A percentile compares a stretch with the other conserved stretches of the same genome.
phyloP scores from a whole-genome alignment of 1,140 invertebrate species.

The Zaprionus taronus region DNA sequence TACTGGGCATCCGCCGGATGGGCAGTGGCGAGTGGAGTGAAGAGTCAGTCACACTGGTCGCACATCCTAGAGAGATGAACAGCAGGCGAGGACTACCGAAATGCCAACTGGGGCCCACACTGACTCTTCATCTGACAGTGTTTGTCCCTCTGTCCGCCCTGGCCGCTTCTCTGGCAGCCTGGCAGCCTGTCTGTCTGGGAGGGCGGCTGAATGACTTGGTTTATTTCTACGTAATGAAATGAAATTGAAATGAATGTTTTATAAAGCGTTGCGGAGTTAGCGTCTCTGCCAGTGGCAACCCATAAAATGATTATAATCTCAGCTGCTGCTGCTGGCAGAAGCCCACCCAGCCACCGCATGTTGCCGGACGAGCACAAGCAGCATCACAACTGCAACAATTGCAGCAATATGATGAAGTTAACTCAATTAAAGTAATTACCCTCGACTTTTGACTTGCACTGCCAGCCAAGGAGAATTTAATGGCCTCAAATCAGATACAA shows the following conservation, averaged over 20 bases:
- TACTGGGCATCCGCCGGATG: slow-evolving; percentile 75
- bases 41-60: slow-evolving; percentile 27
- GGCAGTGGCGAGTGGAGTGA: slow-evolving; percentile 7
- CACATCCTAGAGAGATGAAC: slow-evolving; percentile 56
- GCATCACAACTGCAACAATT: slow-evolving; percentile 22
- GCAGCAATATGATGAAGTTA: slow-evolving; percentile 1
- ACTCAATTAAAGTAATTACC: slow-evolving; percentile 20
- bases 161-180: slow-evolving; percentile 15
- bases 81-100: slow-evolving; percentile 39
- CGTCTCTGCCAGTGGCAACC: slow-evolving; percentile 20
- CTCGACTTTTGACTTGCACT: slow-evolving; percentile 3
- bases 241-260: slow-evolving; percentile 83
- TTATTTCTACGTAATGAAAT: slow-evolving; percentile 82
- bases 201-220: slow-evolving; percentile 67
- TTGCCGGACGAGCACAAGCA: slow-evolving; percentile 14
- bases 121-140: slow-evolving; percentile 33
- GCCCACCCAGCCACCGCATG: slow-evolving; percentile 17
- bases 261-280: slow-evolving; percentile 60
- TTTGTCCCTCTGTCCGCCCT: not conserved
- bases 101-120: slow-evolving; percentile 23
- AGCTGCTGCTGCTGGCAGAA: slow-evolving; percentile 10
- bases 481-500: not conserved
- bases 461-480: slow-evolving; percentile 12
- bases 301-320: slow-evolving; percentile 74
- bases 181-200: slow-evolving; percentile 3